phyloP scores from a whole-genome alignment of 92 coral and sea anemone species.

The Scolanthus callimorphus region DNA sequence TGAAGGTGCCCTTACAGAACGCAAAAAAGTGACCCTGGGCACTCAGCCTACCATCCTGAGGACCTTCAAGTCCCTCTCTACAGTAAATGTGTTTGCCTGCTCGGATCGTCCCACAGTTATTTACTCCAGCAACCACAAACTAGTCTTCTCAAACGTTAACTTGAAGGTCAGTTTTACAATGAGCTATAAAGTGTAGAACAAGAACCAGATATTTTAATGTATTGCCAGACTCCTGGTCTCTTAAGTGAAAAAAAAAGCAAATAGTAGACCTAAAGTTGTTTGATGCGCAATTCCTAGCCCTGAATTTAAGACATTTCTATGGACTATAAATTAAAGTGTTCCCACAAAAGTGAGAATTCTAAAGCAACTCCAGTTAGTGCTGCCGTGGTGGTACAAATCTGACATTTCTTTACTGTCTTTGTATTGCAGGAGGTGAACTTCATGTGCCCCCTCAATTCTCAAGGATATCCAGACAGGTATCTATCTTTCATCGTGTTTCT shows the following conservation, averaged over 20 bases:
- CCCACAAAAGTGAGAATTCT: too few relatives aligned
- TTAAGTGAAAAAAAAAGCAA: too few relatives aligned
- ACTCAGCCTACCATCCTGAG: constrained; percentile 94
- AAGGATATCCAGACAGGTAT: constrained; percentile 96
- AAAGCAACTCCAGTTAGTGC: too few relatives aligned
- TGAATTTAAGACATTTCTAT: too few relatives aligned
- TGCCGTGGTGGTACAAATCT: neutral
- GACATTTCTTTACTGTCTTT: neutral
- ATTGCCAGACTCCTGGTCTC: too few relatives aligned
- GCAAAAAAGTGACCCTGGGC: constrained; percentile 96
- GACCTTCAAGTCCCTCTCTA: constrained; percentile 93
- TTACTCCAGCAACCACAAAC: constrained; percentile 97
- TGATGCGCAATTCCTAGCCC: too few relatives aligned
- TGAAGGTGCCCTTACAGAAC: constrained; percentile 76
- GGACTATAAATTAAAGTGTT: too few relatives aligned
- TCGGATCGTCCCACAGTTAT: constrained; percentile 98
- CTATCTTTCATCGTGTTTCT: too few relatives aligned
- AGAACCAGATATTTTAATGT: too few relatives aligned
- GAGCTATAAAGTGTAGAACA: too few relatives aligned
- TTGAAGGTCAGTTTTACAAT: constrained; percentile 61
- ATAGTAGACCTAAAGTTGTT: too few relatives aligned
- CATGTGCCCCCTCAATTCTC: constrained; percentile 98
- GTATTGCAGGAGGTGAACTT: constrained; percentile 82
- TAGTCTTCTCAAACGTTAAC: constrained; percentile 97
- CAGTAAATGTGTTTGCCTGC: constrained; percentile 96